These are phyloP conservation scores for Cossypha polioptera DNA, from an alignment of 2,797 vertebrate species.

Conservation along the genomic window DNA sequence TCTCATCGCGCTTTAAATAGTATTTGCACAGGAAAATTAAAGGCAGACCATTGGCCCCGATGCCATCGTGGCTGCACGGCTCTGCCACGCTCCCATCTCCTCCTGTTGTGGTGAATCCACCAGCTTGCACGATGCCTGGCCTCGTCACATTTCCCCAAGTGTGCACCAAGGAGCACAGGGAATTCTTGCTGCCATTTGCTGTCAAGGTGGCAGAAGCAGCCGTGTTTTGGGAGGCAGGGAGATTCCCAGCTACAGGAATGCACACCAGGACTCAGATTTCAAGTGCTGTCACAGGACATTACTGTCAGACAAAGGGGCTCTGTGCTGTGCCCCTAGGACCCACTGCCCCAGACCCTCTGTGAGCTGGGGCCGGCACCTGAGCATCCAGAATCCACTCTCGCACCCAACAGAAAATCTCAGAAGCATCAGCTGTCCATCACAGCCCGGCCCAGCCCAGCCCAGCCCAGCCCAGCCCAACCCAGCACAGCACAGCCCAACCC, in stretches of 20 bases:
- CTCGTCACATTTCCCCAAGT: background rate
- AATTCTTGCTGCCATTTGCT: background rate
- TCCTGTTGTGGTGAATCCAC: background rate
- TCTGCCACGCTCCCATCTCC: background rate
- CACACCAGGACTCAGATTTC: constrained; percentile 44
- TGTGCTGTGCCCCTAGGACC: constrained; percentile 32
- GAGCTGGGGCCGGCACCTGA: background rate
- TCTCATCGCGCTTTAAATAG: constrained; percentile 78
- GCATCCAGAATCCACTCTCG: background rate
- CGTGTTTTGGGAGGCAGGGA: constrained; percentile 18
- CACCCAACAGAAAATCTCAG: background rate
- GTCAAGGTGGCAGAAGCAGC: background rate
- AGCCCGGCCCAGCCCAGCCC: accelerated
- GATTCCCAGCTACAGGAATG: constrained; percentile 55
- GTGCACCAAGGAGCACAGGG: background rate
- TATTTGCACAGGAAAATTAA: constrained; percentile 85
- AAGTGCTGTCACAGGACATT: constrained; percentile 71
- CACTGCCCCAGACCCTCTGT: background rate
- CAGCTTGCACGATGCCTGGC: accelerated
- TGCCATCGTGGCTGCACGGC: background rate
- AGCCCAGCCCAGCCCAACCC: accelerated
- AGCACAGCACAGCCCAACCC: accelerated
- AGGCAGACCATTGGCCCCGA: constrained; percentile 11
- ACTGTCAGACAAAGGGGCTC: constrained; percentile 67
- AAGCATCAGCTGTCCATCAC: accelerated